Percentiles rank a stretch among this genome's conserved stretches.
These are phyloP conservation scores for Gasteruption jaculator DNA, from an alignment of 2,888 invertebrate species.

Conservation along the genomic window DNA sequence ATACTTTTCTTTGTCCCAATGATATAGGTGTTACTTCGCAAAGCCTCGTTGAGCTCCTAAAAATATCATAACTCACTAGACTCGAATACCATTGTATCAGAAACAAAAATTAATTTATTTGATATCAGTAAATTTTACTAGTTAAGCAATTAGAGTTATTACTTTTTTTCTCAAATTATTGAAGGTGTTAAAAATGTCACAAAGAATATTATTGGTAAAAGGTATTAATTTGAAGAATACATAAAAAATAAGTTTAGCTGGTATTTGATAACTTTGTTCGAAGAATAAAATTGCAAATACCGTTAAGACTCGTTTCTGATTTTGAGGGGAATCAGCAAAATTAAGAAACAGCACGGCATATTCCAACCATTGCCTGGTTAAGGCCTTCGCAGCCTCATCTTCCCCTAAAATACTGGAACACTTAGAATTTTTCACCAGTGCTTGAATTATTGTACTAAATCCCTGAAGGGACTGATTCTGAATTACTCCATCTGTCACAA, in stretches of 20 bases:
- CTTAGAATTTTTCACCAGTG: conserved; percentile 34
- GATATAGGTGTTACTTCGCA: conserved; percentile 57
- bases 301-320: conserved; percentile 55
- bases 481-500: conserved; percentile 28
- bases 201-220: no score
- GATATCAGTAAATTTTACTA: no score
- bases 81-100: neutral
- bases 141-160: no score
- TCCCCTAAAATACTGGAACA: conserved; percentile 33
- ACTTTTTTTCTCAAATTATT: no score
- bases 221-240: no score
- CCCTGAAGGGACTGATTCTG: conserved; percentile 35
- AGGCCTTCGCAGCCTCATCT: conserved; percentile 35
- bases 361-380: conserved; percentile 62
- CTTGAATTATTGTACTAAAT: conserved; percentile 42
- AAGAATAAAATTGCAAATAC: conserved; percentile 37
- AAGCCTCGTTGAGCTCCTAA: conserved; percentile 57
- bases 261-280: no score
- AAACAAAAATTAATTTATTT: conserved; percentile 4
- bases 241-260: no score
- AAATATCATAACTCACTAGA: conserved; percentile 31
- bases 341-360: conserved; percentile 58
- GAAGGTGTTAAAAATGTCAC: no score
- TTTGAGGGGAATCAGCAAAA: conserved; percentile 53
- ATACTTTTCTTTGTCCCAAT: conserved; percentile 59